A percentile compares a stretch with the other conserved stretches of the same genome.
Conservation (phyloP, 2,113 vertebrate genomes). For the Leuciscus idus region DNA sequence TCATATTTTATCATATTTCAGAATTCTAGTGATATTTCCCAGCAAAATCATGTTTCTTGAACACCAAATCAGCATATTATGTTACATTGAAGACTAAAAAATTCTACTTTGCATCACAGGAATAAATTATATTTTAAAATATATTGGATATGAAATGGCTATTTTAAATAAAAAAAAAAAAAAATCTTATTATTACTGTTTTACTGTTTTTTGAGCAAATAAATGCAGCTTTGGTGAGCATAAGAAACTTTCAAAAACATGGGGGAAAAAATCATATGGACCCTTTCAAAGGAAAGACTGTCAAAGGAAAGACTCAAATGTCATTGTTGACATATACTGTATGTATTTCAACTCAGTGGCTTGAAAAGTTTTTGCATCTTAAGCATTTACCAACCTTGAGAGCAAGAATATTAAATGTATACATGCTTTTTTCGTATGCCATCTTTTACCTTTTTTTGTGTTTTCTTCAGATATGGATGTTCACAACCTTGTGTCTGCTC, state of each 20-base stretch:
- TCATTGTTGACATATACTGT: background rate
- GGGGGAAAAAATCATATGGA: background rate
- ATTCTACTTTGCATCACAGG: rapidly evolving
- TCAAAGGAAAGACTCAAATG: background rate
- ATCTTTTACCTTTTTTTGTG: background rate
- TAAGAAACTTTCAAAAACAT: background rate
- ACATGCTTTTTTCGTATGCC: background rate
- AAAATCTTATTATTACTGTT: no score
- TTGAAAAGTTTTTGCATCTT: background rate
- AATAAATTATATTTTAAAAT: background rate
- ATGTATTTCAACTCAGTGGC: background rate
- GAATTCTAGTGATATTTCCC: no score
- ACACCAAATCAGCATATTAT: no score
- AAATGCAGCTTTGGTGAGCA: background rate
- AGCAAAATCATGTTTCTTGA: background rate
- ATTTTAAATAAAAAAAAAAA: background rate
- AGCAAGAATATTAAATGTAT: background rate
- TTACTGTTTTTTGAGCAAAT: background rate
- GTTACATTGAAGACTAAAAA: background rate
- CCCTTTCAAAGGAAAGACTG: no score
- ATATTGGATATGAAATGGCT: background rate
- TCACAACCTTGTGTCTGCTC: background rate
- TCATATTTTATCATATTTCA: background rate
- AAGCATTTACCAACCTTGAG: background rate
- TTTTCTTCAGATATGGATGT: background rate